Evolutionary conservation across 2,113 vertebrate genomes (phyloP).

Genomic region (Oryzias javanicus): DNA sequence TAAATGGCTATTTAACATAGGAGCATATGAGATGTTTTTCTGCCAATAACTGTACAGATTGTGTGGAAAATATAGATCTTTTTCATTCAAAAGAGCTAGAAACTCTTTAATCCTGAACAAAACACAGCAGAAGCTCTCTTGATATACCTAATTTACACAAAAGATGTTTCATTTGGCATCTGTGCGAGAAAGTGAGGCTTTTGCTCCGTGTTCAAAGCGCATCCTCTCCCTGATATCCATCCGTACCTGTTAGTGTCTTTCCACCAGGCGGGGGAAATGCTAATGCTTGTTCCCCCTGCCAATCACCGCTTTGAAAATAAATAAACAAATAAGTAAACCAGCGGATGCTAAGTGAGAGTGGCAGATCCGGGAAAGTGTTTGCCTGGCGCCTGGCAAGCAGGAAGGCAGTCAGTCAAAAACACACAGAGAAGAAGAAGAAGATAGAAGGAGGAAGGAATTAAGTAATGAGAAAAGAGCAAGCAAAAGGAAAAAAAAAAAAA

Average conservation of each 20-base stretch:
- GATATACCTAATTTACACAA: slow-evolving; percentile 15
- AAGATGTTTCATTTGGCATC: slow-evolving; percentile 19
- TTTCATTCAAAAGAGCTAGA: neutral
- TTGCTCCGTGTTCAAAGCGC: slow-evolving; percentile 61
- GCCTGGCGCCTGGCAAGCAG: slow-evolving; percentile 53
- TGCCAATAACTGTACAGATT: neutral
- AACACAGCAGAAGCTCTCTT: slow-evolving; percentile 8
- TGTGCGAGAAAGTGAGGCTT: slow-evolving; percentile 23
- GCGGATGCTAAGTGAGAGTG: slow-evolving; percentile 72
- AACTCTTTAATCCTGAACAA: slow-evolving; percentile 8
- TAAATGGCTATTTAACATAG: neutral
- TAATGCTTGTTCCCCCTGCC: slow-evolving; percentile 70
- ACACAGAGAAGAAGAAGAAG: neutral
- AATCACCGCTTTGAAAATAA: slow-evolving; percentile 58
- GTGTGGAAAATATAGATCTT: neutral
- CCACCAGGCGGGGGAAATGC: slow-evolving; percentile 72
- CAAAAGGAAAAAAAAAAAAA: neutral
- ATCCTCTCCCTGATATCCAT: slow-evolving; percentile 33
- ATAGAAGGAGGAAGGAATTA: slow-evolving; percentile 5
- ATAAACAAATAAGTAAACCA: slow-evolving; percentile 32
- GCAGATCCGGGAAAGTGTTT: slow-evolving; percentile 73
- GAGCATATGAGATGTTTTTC: slow-evolving; percentile 3
- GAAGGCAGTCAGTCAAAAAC: slow-evolving; percentile 42
- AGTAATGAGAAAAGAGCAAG: neutral
- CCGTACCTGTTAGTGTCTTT: slow-evolving; percentile 62